phyloP scores from a whole-genome alignment of 2,888 invertebrate species.

The Elgonia sp. region DNA sequence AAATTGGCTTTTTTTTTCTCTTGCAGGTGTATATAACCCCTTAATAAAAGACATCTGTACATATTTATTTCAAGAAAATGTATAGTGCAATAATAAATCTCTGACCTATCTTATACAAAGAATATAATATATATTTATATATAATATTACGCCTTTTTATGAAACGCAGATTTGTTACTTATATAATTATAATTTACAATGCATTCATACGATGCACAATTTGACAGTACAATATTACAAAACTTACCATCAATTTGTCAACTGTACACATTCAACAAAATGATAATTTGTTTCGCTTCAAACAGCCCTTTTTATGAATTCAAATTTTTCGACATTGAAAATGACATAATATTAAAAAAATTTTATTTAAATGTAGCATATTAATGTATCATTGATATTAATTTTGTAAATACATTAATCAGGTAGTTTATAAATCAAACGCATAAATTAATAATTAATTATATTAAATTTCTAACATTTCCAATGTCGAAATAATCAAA shows the following conservation, averaged over 20 bases:
- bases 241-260: slow-evolving; percentile 51
- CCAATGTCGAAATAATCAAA: slow-evolving; percentile 19
- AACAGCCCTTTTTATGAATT: slow-evolving; percentile 1
- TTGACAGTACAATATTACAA: slow-evolving; percentile 61
- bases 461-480: background rate
- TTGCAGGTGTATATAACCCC: no score
- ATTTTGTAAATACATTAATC: background rate
- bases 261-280: slow-evolving; percentile 55
- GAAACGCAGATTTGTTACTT: slow-evolving; percentile 47
- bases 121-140: slow-evolving; percentile 43
- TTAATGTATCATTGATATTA: background rate
- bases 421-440: no score
- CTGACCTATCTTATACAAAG: slow-evolving; percentile 67
- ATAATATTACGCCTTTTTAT: slow-evolving; percentile 44
- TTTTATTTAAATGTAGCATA: background rate
- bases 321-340: slow-evolving; percentile 30
- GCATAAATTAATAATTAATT: background rate
- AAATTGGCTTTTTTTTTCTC: no score
- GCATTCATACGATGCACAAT: slow-evolving; percentile 52
- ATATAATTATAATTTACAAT: slow-evolving; percentile 65
- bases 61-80: slow-evolving; percentile 68
- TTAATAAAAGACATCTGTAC: slow-evolving; percentile 65
- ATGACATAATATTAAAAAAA: slow-evolving; percentile 13
- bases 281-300: slow-evolving; percentile 25
- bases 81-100: slow-evolving; percentile 71